phyloP scores from a whole-genome alignment of 2,113 vertebrate species.

The Nanorana parkeri region DNA sequence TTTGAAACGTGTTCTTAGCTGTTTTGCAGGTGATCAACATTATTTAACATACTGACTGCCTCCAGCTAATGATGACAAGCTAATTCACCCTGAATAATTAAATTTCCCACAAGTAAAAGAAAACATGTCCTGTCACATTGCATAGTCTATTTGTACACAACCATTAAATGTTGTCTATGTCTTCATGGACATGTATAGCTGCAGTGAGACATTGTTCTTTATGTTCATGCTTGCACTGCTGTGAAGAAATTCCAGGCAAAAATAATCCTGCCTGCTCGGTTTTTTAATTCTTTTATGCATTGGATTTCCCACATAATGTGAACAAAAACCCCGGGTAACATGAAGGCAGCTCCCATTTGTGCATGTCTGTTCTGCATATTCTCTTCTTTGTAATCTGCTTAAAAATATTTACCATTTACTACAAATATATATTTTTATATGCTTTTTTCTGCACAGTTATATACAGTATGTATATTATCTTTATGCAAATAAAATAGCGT shows the following conservation, averaged over 20 bases:
- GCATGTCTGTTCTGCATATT: slow-evolving; percentile 8
- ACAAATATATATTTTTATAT: slow-evolving; percentile 23
- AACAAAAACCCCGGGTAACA: slow-evolving; percentile 24
- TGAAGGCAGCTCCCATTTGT: slow-evolving; percentile 46
- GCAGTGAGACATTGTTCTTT: neutral
- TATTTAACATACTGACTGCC: no score
- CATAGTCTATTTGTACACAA: no score
- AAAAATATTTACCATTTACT: slow-evolving; percentile 29
- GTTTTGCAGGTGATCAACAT: neutral
- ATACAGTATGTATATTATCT: neutral
- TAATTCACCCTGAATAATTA: no score
- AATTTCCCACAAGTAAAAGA: no score
- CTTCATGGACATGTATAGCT: no score
- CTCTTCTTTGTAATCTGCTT: slow-evolving; percentile 16
- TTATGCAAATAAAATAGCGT: slow-evolving; percentile 27
- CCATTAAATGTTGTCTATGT: no score
- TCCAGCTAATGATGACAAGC: no score
- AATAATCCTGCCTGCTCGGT: neutral
- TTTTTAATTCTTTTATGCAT: slow-evolving; percentile 16
- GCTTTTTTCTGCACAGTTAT: slow-evolving; percentile 32
- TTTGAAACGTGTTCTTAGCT: neutral
- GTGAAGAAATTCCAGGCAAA: neutral
- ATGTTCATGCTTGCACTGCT: neutral
- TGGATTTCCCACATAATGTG: slow-evolving; percentile 55
- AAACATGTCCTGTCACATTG: no score